Evolutionary conservation across 1,140 invertebrate genomes (phyloP).

Genomic region (Penaeus vannamei): DNA sequence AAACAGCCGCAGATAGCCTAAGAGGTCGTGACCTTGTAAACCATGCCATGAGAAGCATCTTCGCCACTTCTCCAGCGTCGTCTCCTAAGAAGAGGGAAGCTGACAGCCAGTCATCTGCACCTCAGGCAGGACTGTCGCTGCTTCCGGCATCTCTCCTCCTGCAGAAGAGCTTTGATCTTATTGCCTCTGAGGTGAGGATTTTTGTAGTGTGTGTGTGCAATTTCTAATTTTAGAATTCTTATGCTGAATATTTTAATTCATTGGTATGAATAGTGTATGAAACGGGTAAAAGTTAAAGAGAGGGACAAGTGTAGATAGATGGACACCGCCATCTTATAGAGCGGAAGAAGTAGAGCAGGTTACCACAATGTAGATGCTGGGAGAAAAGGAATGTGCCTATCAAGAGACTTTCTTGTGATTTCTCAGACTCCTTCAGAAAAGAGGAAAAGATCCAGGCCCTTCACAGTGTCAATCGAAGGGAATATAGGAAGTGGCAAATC

Average conservation of each 20-base stretch:
- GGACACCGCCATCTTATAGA: no score
- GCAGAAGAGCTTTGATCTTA: background rate
- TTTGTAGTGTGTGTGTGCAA: background rate
- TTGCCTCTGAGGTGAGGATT: background rate
- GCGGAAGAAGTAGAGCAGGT: no score
- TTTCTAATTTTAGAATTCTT: background rate
- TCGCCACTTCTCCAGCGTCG: background rate
- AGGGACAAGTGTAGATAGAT: no score
- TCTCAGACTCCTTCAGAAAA: constrained; percentile 11
- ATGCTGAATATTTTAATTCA: background rate
- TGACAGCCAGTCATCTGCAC: background rate
- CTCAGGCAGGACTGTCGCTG: background rate
- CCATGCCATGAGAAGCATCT: background rate
- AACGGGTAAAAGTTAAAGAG: no score
- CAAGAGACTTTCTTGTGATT: background rate
- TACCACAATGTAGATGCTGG: no score
- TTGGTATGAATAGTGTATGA: no score
- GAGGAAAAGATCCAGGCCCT: constrained; percentile 55
- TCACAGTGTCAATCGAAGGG: constrained; percentile 80
- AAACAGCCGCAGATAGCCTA: background rate
- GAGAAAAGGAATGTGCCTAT: no score
- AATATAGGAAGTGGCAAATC: constrained; percentile 96
- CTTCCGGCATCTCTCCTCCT: constrained; percentile 1
- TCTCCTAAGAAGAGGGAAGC: background rate
- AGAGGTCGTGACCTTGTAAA: background rate